Base-by-base conservation (phyloP, 2,888 invertebrate species). In the Torymus tubicola region DNA sequence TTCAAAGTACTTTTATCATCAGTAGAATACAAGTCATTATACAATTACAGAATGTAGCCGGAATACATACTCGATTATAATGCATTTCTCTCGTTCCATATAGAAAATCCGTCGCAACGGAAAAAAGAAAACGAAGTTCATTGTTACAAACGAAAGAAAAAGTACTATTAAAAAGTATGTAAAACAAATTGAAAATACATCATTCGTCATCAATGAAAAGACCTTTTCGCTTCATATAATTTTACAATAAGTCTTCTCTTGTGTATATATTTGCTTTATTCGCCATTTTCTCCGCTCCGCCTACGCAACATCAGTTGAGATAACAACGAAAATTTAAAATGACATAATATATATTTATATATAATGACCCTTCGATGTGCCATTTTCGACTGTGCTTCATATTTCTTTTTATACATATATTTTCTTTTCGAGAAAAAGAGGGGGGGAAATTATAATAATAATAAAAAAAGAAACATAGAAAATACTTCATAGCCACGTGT, bases 1-100 rank as follows among this genome's bases (percentile, higher is more conserved):
- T 71, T 75, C 65, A 80, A 74, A 80, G 70, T 74, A 73, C 70
- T 65, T 18, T 65, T 58, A 65, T 58, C 31, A 16, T 63, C 57
- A 72, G 12, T 61, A 57, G 57, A 68, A 63, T 80, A 58, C 69
- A 80, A 75, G 80, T 70, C 74, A 74, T 63, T 68, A 70, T 75
- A 80, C 71, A 75, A 67, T 60, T 75, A 75, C 55, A 71, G 67
- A 80, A 61, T 61, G 61, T 61, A 55, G 74, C 57, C 53, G 50
- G 52, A 71, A 80, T 61, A 67, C 53, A 61, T 75, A 75, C 55
- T 75, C 67, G 60, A 70, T 71, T 80, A 73, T 24, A 69, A 69
- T 63, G 57, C 68, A 68, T 68, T 50, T 61, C 21, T 65, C 21
- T 64, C 10, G 31, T 71, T 58, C 65, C 50, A 67, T 68, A 42